Percentiles rank a stretch among this genome's conserved stretches.
phyloP scores from a whole-genome alignment of 1,140 invertebrate genomes.

The Cotesia chilonis region DNA sequence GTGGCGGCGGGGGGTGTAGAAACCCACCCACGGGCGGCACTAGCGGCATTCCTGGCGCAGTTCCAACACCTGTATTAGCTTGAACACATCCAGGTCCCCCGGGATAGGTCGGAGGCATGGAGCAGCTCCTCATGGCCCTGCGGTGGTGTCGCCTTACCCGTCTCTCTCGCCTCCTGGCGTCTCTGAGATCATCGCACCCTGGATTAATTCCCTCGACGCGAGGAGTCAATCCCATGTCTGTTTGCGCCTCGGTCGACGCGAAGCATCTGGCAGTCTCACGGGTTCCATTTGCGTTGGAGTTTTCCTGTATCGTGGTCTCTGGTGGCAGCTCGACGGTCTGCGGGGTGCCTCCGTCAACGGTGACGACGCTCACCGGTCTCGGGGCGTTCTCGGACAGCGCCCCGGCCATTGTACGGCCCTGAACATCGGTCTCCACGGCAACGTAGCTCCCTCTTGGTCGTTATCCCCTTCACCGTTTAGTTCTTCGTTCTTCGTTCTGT shows the following conservation, averaged over 20 bases:
- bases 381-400: conserved; percentile 61
- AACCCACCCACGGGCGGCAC: conserved; percentile 54
- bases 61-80: conserved; percentile 18
- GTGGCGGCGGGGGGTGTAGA: conserved; percentile 60
- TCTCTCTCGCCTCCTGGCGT: conserved; percentile 57
- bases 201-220: conserved; percentile 18
- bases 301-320: conserved; percentile 26
- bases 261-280: conserved; percentile 48
- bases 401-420: conserved; percentile 60
- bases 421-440: conserved; percentile 55
- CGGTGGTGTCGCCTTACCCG: conserved; percentile 56
- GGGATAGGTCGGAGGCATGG: conserved; percentile 58
- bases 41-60: conserved; percentile 49
- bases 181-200: conserved; percentile 48
- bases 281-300: conserved; percentile 17
- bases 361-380: conserved; percentile 60
- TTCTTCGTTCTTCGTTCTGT: not conserved
- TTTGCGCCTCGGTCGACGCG: conserved; percentile 62
- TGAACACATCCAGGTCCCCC: conserved; percentile 34
- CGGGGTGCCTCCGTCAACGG: conserved; percentile 49
- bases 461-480: conserved; percentile 17
- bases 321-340: conserved; percentile 10
- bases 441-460: conserved; percentile 34
- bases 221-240: conserved; percentile 45
- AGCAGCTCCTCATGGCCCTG: conserved; percentile 52